Base-by-base conservation (phyloP, 2,113 vertebrate genomes). In the Speoplatyrhinus poulsoni region DNA sequence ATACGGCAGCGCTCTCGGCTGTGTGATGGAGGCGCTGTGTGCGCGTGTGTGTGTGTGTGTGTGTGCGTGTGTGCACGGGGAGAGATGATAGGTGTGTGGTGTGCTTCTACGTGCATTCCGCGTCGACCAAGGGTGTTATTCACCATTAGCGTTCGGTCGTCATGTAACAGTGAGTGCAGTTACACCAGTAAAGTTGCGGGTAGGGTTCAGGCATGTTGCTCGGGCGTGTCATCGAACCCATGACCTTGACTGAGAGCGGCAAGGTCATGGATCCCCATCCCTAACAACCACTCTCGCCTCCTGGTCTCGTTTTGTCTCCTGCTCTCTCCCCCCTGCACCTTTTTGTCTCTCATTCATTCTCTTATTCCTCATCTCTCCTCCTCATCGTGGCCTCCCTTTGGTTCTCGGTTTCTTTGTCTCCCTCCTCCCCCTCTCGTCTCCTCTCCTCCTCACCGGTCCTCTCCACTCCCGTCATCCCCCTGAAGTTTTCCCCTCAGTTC, bases 211-310 rank as follows among this genome's bases (percentile, higher is more conserved):
- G 36, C 36, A 41, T 41, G 5, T 7, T 41, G 36, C 36, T 41
- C 5, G 36, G 36, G 36, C 36, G 7, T 41, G 36, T 41, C 36
- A 6, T 41, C 36, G 36, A 41, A 41, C 3, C 36, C 36, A 41
- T 41, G 3, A 41, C 7, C 36, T 41, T 41, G 36, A 5, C 36
- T 41, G 36, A 8, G 36, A 41, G 36, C 36, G 5, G 5, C 36
- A 41, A 41, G 7, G 36, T 11, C 57, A 11, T 15, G 17, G 59
- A 55, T 69, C 13, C 2, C 26, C 26, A 26, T 26, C 26, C 26
- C 26, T 26, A 26, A 26, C 26, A 26, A 26, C 72, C 47, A 17
- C 66, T 26, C 26, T 54, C 59, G 68, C 50, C 16, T 71, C 60
- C 46, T 12, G 33, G 1, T 53, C 52, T 65, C n/a, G 1, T 46